These are phyloP conservation scores for Cotesia chilonis DNA, from an alignment of 1,140 invertebrate species.

Conservation along the genomic window DNA sequence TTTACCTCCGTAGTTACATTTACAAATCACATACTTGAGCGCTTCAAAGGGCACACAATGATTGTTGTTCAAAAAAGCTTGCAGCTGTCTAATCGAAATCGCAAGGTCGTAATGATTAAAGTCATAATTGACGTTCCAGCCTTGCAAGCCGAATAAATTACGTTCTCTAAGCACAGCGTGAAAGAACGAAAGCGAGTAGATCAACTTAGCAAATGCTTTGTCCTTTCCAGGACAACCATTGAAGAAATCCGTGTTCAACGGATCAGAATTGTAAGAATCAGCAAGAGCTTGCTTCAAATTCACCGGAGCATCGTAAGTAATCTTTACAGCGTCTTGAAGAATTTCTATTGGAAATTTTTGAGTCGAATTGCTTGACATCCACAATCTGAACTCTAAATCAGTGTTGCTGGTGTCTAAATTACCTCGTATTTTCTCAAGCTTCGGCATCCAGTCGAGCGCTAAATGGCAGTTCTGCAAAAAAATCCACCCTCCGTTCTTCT, in stretches of 20 bases:
- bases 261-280: conserved; percentile 70
- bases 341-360: conserved; percentile 72
- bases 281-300: conserved; percentile 72
- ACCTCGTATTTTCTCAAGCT: conserved; percentile 68
- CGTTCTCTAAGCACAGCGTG: conserved; percentile 75
- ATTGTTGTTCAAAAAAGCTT: conserved; percentile 61
- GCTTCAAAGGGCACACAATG: conserved; percentile 67
- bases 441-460: conserved; percentile 67
- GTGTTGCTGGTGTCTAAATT: conserved; percentile 64
- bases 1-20: conserved; percentile 80
- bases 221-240: conserved; percentile 56
- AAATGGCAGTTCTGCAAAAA: conserved; percentile 80
- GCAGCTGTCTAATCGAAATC: conserved; percentile 72
- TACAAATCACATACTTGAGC: conserved; percentile 71
- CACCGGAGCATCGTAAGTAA: conserved; percentile 73
- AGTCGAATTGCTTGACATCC: conserved; percentile 76
- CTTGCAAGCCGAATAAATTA: conserved; percentile 72
- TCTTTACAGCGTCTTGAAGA: conserved; percentile 75
- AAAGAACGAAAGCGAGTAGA: conserved; percentile 76
- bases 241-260: conserved; percentile 63
- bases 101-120: conserved; percentile 77
- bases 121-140: conserved; percentile 78
- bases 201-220: conserved; percentile 68
- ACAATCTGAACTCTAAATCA: conserved; percentile 72
- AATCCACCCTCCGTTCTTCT: conserved; percentile 70